Evolutionary conservation across 2,113 vertebrate species (phyloP), one percentile per base, ranked within the genome.

Genomic region (Apus apus): DNA sequence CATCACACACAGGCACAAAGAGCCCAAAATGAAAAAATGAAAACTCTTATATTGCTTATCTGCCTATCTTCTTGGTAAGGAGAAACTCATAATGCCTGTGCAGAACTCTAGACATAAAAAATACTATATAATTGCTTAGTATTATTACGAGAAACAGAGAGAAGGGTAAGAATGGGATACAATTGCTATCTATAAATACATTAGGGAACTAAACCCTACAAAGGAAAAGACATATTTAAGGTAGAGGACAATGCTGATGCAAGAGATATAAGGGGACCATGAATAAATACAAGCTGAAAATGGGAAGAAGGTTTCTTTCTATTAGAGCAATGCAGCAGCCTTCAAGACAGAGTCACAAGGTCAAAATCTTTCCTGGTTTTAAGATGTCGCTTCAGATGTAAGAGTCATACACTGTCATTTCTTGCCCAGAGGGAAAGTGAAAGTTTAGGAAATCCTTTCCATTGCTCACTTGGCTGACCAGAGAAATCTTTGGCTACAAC

Each of bases 11-110:
- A 83, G 0, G 0, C 75, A 92, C 68, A 60, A 32, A 68, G 40
- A 93, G 32, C 53, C 91, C 89, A 85, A 94, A 90, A 87, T 61
- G 75, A 70, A 75, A 93, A 95, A 79, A 62, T 54, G 73, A 86
- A 84, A 96, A 61, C 87, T 81, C 36, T 95, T 40, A 65, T 92
- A 90, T 81, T 88, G 56, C 78, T 85, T 95, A 93, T 96, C 93
- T 85, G 32, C 64, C 60, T 30, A 65, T 96, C 93, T 88, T 94
- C 53, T 87, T 48, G 43, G 68, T 84, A 76, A 86, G 65, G 53
- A 94, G 57, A 93, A 96, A 74, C 88, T 94, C 85, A 87, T 92
- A 88, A 85, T 54, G 27, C 62, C 88, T 89, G 80, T 71, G 66
- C 73, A 90, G 85, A 92, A 64, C 73, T 94, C 88, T 36, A 88